These are phyloP conservation scores for Prionace glauca DNA, from an alignment of 2,797 vertebrate genomes.

Conservation along the genomic window DNA sequence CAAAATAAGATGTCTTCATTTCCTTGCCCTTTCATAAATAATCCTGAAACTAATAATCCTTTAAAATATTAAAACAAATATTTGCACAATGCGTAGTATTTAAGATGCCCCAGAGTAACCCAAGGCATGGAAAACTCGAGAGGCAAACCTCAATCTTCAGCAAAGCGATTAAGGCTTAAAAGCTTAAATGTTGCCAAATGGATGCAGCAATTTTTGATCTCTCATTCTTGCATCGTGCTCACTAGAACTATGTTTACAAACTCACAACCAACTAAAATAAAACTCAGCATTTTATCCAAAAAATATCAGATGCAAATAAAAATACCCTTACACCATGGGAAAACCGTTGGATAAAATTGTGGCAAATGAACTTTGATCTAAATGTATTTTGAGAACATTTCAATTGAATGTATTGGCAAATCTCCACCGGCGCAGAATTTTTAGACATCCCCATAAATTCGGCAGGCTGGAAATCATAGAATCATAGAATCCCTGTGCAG, in stretches of 20 bases:
- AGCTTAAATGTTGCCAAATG: neutral
- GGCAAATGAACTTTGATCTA: neutral
- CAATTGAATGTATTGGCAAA: neutral
- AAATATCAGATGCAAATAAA: neutral
- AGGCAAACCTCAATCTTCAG: too few relatives aligned
- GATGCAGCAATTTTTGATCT: neutral
- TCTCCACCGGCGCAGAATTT: neutral
- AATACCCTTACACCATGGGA: neutral
- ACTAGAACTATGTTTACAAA: neutral
- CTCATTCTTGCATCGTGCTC: neutral
- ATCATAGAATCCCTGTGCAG: too few relatives aligned
- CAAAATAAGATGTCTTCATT: neutral
- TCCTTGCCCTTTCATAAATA: neutral
- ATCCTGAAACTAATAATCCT: neutral
- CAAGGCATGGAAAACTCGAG: neutral
- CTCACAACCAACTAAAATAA: neutral
- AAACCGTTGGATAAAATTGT: neutral
- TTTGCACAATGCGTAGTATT: neutral
- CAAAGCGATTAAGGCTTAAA: neutral
- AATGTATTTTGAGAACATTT: neutral
- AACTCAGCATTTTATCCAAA: neutral
- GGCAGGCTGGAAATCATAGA: neutral
- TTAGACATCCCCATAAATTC: neutral
- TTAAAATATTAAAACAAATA: neutral
- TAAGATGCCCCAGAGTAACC: neutral